These are phyloP conservation scores for Danio rerio DNA, from an alignment of 2,113 vertebrate species.

Conservation along the genomic window DNA sequence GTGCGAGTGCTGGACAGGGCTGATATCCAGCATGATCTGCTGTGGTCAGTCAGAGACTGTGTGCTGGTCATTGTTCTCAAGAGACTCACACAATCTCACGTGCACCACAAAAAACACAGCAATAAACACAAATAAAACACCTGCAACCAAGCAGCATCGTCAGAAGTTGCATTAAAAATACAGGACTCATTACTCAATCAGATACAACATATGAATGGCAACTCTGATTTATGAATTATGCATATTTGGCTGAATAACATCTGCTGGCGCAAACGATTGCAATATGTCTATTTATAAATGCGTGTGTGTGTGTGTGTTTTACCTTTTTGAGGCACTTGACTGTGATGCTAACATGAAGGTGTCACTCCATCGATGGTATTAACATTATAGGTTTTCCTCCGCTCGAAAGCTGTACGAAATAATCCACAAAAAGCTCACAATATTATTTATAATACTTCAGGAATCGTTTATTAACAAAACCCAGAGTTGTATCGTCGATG, in stretches of 20 bases:
- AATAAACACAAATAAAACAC: background rate
- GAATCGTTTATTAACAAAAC: background rate
- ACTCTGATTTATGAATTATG: slow-evolving; percentile 25
- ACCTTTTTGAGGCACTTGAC: slow-evolving; percentile 70
- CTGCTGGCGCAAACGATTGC: background rate
- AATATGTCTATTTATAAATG: slow-evolving; percentile 9
- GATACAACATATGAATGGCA: background rate
- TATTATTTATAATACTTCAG: background rate
- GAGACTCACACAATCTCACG: background rate
- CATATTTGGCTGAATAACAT: background rate
- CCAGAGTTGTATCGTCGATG: background rate
- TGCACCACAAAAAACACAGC: background rate
- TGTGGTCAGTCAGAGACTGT: background rate
- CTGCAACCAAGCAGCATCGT: background rate
- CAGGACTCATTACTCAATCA: background rate
- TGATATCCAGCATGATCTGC: slow-evolving; percentile 1
- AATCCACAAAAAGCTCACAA: background rate
- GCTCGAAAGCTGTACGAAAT: slow-evolving; percentile 1
- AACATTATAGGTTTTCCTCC: slow-evolving; percentile 30
- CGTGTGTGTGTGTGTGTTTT: background rate
- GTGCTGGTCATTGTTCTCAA: slow-evolving; percentile 37
- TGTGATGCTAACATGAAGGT: slow-evolving; percentile 44
- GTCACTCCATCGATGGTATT: slow-evolving; percentile 69
- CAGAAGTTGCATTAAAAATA: background rate
- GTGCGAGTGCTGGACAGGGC: background rate